Evolutionary conservation across 2,888 invertebrate species (phyloP).

Genomic region (Hypselothyrea guttata): DNA sequence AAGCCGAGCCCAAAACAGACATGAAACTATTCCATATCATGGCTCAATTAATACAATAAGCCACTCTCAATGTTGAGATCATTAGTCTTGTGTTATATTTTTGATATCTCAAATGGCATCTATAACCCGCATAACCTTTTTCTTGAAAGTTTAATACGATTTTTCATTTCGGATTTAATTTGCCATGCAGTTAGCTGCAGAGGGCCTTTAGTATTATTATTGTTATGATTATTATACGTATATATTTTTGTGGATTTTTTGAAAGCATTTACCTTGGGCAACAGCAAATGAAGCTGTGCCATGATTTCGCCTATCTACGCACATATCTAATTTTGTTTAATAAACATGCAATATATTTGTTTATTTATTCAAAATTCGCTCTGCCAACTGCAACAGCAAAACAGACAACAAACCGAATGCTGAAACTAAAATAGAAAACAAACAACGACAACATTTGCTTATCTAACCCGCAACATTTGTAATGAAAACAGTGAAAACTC

Average conservation of each 20-base stretch:
- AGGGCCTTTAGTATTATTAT: no score
- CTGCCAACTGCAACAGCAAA: constrained; percentile 31
- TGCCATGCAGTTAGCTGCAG: constrained; percentile 44
- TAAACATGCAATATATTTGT: constrained; percentile 52
- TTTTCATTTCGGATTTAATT: constrained; percentile 40
- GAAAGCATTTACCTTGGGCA: constrained; percentile 62
- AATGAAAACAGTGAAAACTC: constrained; percentile 28
- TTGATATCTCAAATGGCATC: constrained; percentile 42
- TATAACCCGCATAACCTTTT: constrained; percentile 38
- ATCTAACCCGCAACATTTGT: constrained; percentile 41
- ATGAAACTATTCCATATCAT: constrained; percentile 25
- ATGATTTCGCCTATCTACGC: constrained; percentile 51
- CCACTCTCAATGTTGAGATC: constrained; percentile 31
- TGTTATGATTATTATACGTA: no score
- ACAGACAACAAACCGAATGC: constrained; percentile 28
- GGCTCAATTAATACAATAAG: constrained; percentile 46
- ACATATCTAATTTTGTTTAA: constrained; percentile 64
- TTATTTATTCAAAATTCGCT: constrained; percentile 55
- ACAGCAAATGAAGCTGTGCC: constrained; percentile 37
- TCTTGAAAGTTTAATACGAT: constrained; percentile 26
- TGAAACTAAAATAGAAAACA: constrained; percentile 26
- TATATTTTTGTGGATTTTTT: constrained; percentile 38
- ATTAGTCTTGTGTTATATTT: constrained; percentile 43
- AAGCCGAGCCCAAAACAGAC: constrained; percentile 21
- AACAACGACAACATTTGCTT: constrained; percentile 56